phyloP scores from a whole-genome alignment of 2,113 vertebrate genomes.

The Pica pica region DNA sequence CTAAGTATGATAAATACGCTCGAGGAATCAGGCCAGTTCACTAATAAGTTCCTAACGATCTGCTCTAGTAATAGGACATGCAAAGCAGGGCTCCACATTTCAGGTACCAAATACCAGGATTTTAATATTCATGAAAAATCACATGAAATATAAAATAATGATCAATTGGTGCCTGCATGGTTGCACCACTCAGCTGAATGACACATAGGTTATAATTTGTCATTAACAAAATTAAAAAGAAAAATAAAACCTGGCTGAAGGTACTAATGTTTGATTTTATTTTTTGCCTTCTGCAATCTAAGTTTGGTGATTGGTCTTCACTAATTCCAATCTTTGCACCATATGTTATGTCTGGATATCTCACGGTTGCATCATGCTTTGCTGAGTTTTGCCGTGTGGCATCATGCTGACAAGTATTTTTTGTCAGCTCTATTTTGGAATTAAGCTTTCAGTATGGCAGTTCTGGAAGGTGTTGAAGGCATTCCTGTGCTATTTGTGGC shows the following conservation, averaged over 20 bases:
- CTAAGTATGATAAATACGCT: slow-evolving; percentile 28
- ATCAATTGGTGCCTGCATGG: slow-evolving; percentile 10
- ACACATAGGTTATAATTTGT: slow-evolving; percentile 28
- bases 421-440: slow-evolving; percentile 89
- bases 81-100: neutral
- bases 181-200: neutral
- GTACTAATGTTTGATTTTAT: slow-evolving; percentile 49
- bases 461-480: slow-evolving; percentile 87
- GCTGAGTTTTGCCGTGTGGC: slow-evolving; percentile 74
- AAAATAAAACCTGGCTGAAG: slow-evolving; percentile 1
- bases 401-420: slow-evolving; percentile 79
- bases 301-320: slow-evolving; percentile 57
- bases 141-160: neutral
- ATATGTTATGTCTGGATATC: slow-evolving; percentile 63
- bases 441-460: slow-evolving; percentile 83
- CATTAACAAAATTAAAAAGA: slow-evolving; percentile 13
- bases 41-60: slow-evolving; percentile 34
- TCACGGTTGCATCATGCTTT: slow-evolving; percentile 81
- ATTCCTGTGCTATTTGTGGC: slow-evolving; percentile 89
- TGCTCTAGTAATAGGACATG: neutral
- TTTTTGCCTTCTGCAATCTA: slow-evolving; percentile 58
- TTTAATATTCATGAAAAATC: neutral
- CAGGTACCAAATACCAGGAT: slow-evolving; percentile 11
- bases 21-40: slow-evolving; percentile 26
- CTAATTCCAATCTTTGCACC: slow-evolving; percentile 57